phyloP scores from a whole-genome alignment of 2,797 vertebrate genomes.

The Sebastes nivosus region DNA sequence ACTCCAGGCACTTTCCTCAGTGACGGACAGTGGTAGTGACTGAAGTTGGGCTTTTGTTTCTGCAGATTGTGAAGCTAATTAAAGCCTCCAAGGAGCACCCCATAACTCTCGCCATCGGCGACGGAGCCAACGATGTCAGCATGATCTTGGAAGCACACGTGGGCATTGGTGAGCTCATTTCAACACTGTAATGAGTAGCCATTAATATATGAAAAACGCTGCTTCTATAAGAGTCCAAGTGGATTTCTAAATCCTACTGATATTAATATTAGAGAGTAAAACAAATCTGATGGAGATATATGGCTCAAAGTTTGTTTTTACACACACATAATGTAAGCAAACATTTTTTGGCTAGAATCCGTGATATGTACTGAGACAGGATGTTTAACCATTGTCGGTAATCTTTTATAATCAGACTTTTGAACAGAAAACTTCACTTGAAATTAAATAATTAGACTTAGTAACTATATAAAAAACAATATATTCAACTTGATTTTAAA shows the following conservation, averaged over 20 bases:
- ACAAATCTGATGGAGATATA: not conserved
- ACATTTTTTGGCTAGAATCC: not conserved
- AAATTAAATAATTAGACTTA: not conserved
- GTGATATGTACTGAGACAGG: not conserved
- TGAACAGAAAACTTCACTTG: not conserved
- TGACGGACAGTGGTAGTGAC: not conserved
- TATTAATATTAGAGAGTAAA: not conserved
- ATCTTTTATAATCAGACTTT: not conserved
- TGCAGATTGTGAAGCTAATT: conserved; percentile 96
- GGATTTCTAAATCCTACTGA: not conserved
- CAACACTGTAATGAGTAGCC: not conserved
- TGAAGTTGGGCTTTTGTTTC: conserved; percentile 12
- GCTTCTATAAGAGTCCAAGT: not conserved
- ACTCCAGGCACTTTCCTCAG: not conserved
- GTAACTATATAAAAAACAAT: not conserved
- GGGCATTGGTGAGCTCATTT: conserved; percentile 90
- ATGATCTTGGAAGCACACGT: conserved; percentile 99
- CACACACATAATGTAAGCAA: not conserved
- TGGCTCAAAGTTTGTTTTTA: not conserved
- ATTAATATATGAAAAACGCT: not conserved
- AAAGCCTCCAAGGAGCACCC: conserved; percentile 96
- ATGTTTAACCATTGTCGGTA: not conserved
- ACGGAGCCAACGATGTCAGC: conserved; percentile 99
- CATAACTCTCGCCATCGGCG: conserved; percentile 95
- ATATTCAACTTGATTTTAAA: not conserved